These are phyloP conservation scores for Paramacrobiotus metropolitanus DNA, from an alignment of 1,140 invertebrate genomes.

Conservation along the genomic window DNA sequence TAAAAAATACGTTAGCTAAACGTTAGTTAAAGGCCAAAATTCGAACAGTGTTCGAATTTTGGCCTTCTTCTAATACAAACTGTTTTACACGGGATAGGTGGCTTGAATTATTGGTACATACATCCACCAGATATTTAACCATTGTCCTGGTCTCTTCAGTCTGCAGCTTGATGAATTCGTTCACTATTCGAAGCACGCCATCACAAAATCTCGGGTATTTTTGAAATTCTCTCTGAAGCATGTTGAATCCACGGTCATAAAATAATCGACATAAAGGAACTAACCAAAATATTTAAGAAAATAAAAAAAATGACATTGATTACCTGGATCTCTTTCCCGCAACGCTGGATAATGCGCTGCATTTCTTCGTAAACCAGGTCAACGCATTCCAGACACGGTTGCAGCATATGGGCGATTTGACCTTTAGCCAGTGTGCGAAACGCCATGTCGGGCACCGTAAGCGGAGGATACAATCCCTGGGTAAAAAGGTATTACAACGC, in stretches of 20 bases:
- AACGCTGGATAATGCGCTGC: background rate
- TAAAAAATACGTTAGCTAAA: too few species aligned
- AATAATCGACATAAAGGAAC: too few species aligned
- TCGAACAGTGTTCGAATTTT: too few species aligned
- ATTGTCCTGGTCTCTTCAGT: background rate
- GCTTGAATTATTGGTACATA: too few species aligned
- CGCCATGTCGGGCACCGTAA: background rate
- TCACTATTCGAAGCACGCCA: background rate
- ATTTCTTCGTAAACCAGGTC: background rate
- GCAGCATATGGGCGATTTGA: background rate
- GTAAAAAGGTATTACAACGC: too few species aligned
- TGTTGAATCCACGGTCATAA: background rate
- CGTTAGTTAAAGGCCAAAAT: too few species aligned
- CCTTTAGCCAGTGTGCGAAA: background rate
- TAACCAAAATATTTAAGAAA: too few species aligned
- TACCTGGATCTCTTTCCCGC: background rate
- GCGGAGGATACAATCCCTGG: background rate
- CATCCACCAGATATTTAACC: background rate
- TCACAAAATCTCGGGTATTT: background rate
- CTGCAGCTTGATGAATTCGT: background rate
- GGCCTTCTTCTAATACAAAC: too few species aligned
- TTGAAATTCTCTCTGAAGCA: background rate
- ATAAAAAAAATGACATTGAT: too few species aligned
- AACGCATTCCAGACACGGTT: background rate
- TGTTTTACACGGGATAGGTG: too few species aligned